Conservation (phyloP, 2,113 vertebrate species). For the Hemichromis elongatus region DNA sequence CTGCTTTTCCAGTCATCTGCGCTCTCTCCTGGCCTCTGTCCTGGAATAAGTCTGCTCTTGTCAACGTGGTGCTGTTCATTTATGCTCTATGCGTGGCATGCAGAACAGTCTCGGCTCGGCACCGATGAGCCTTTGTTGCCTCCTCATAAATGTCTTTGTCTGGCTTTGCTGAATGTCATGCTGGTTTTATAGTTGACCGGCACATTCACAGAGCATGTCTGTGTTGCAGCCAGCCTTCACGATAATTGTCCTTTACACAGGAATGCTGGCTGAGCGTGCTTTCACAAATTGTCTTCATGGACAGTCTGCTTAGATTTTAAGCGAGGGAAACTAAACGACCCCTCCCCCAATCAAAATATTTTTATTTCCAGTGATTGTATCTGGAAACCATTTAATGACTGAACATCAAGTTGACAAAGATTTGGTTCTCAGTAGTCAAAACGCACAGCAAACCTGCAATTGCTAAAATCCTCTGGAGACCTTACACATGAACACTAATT, state of each 20-base stretch:
- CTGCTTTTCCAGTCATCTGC: slow-evolving; percentile 5
- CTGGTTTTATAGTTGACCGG: slow-evolving; percentile 5
- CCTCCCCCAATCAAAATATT: neutral
- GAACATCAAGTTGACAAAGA: neutral
- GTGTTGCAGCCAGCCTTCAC: neutral
- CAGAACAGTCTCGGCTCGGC: neutral
- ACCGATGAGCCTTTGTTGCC: neutral
- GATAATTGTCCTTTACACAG: neutral
- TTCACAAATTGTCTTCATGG: neutral
- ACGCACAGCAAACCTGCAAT: neutral
- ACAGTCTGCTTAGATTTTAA: neutral
- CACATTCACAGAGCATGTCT: neutral
- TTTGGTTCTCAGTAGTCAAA: neutral
- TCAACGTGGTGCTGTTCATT: neutral
- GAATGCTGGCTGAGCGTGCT: neutral
- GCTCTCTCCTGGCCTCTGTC: slow-evolving; percentile 48
- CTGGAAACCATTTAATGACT: neutral
- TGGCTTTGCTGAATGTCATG: slow-evolving; percentile 3
- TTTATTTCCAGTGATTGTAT: neutral
- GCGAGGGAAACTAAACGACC: neutral
- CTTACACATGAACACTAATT: neutral
- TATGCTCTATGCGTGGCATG: neutral
- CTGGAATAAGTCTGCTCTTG: slow-evolving; percentile 7
- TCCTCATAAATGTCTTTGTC: neutral
- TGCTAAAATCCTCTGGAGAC: neutral